A percentile compares a stretch with the other conserved stretches of the same genome.
These are phyloP conservation scores for Heteractis magnifica DNA, from an alignment of 92 coral and sea anemone genomes.

Conservation along the genomic window DNA sequence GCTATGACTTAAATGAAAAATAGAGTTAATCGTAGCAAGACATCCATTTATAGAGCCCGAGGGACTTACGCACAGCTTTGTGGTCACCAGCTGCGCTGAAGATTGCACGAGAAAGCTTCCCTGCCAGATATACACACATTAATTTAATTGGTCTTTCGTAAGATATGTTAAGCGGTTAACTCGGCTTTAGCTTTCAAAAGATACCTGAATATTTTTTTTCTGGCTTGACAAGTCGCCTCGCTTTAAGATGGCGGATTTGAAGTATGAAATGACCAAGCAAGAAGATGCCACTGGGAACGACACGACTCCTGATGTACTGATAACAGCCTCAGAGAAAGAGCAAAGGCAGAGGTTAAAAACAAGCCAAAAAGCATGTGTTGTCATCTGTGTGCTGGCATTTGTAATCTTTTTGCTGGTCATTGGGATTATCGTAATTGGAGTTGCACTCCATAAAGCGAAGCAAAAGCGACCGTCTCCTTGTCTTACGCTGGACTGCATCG, in stretches of 20 bases:
- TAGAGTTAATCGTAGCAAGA: background rate
- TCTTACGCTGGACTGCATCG: background rate
- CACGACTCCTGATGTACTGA: background rate
- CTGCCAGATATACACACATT: background rate
- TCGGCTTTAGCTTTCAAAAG: background rate
- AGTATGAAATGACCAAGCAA: slow-evolving; percentile 33
- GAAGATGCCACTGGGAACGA: slow-evolving; percentile 16
- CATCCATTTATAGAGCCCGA: background rate
- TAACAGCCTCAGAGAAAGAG: background rate
- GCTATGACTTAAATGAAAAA: background rate
- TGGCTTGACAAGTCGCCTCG: background rate
- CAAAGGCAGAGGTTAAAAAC: slow-evolving; percentile 11
- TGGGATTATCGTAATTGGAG: slow-evolving; percentile 39
- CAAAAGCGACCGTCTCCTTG: background rate
- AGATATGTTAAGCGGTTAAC: slow-evolving; percentile 3
- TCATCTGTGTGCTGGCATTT: slow-evolving; percentile 15
- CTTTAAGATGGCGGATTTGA: slow-evolving; percentile 30
- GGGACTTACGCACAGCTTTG: background rate
- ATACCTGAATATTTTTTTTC: background rate
- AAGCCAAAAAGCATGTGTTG: slow-evolving; percentile 17
- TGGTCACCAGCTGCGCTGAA: background rate
- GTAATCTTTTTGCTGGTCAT: slow-evolving; percentile 20
- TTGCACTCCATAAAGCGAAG: background rate
- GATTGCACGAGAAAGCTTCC: background rate
- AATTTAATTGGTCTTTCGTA: background rate